Evolutionary conservation across 2,797 vertebrate genomes (phyloP).

Genomic region (Gadopsis bispinosus): DNA sequence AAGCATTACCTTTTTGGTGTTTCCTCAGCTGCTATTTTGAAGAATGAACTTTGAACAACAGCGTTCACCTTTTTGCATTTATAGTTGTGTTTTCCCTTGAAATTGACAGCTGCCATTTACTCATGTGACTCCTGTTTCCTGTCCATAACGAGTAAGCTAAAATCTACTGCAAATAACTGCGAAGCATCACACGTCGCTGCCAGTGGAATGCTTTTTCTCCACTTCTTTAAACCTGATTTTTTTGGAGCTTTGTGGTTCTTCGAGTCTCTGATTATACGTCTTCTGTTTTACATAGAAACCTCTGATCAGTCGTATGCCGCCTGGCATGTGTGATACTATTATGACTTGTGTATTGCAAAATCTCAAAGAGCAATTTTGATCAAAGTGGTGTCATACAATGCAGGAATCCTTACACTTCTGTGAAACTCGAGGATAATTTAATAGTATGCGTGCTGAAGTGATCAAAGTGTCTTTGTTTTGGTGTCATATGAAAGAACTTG

Average conservation of each 20-base stretch:
- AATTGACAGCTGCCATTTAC: not conserved
- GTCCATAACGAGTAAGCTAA: not conserved
- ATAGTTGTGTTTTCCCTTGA: not conserved
- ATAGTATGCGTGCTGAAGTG: conserved; percentile 44
- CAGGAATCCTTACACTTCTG: conserved; percentile 43
- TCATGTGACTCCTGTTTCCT: not conserved
- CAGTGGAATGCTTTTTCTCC: not conserved
- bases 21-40: not conserved
- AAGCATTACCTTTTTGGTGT: conserved; percentile 1
- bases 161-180: not conserved
- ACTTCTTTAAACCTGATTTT: not conserved
- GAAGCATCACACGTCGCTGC: not conserved
- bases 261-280: conserved; percentile 18
- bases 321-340: conserved; percentile 20
- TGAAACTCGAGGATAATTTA: conserved; percentile 59
- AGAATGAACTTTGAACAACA: not conserved
- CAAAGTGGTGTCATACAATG: conserved; percentile 69
- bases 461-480: conserved; percentile 71
- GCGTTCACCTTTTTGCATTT: not conserved
- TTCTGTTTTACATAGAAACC: conserved; percentile 52
- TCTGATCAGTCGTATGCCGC: conserved; percentile 34
- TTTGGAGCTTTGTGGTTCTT: conserved; percentile 9
- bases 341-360: conserved; percentile 54
- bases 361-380: conserved; percentile 75
- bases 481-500: conserved; percentile 52